Conservation (phyloP, 2,888 invertebrate genomes). For the Autographa gamma region DNA sequence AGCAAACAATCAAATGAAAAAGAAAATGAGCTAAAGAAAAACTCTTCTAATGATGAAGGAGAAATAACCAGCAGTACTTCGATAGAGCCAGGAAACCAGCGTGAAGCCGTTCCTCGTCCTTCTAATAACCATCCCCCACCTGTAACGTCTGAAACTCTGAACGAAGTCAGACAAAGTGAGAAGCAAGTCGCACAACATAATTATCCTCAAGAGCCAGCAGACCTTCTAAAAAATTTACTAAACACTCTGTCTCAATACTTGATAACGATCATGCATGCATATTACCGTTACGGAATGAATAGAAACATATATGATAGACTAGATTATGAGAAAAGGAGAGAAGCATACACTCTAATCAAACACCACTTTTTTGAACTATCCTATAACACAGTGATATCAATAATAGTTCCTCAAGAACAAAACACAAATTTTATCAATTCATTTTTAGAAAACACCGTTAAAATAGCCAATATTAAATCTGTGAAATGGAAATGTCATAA, state of each 20-base stretch:
- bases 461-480: slow-evolving; percentile 45
- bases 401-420: slow-evolving; percentile 67
- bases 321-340: slow-evolving; percentile 9
- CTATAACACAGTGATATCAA: slow-evolving; percentile 55
- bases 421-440: slow-evolving; percentile 57
- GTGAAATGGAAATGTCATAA: slow-evolving; percentile 29
- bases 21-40: neutral
- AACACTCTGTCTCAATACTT: slow-evolving; percentile 58
- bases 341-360: slow-evolving; percentile 52
- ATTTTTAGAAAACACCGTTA: slow-evolving; percentile 60
- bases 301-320: neutral
- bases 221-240: slow-evolving; percentile 27
- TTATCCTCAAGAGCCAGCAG: slow-evolving; percentile 2
- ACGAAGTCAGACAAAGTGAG: neutral
- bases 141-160: neutral
- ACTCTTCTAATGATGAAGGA: neutral
- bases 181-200: neutral
- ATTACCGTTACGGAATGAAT: slow-evolving; percentile 25
- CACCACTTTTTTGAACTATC: slow-evolving; percentile 63
- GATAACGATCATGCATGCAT: slow-evolving; percentile 56
- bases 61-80: neutral
- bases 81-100: neutral
- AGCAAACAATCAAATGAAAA: neutral
- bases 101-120: too few species aligned
- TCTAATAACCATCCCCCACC: neutral